Evolutionary conservation across 1,140 invertebrate species (phyloP), one percentile per base, ranked within the genome.

Genomic region (Prorops nasuta): DNA sequence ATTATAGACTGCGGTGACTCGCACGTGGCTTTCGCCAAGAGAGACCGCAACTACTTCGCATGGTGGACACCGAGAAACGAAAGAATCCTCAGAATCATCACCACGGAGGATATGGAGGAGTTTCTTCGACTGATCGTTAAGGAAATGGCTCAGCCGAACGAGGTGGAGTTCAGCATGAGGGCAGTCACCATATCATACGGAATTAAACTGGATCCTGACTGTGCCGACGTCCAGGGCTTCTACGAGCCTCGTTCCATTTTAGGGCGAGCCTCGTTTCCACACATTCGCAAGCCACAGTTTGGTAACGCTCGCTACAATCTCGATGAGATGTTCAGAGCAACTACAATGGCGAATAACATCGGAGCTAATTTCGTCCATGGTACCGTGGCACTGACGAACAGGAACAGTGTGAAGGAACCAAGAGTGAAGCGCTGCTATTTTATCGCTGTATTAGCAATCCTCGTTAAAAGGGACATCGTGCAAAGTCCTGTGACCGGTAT

Each of bases 361-460:
- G n/a, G n/a, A n/a, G 65, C 74, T 1, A 38, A 67, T n/a, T 74
- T 72, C 14, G 21, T 76, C 1, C 37, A 40, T 2, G 72, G 72
- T 4, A 70, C 60, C 0, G 66, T 66, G 0, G 53, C 54, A 0
- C 8, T 77, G 0, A 48, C 37, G 9, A 51, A 71, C 10, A 54
- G 68, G 4, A 56, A 76, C 17, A 3, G 0, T 0, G 3, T 76
- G 1, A 60, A 32, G 1, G 76, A 76, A 24, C 73, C 76, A 0
- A 52, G 22, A 7, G 53, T 67, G 0, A 77, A 75, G 38, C 60
- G 64, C 1, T 78, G 76, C 21, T 78, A 77, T 20, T 77, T 74
- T 14, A 67, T 66, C 0, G 74, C 72, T 0, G 3, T 76, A 2
- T 31, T 77, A 9, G 52, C 66, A 2, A 46, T 74, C 1, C 53